Base-by-base conservation (phyloP, 2,797 vertebrate genomes). In the Tragelaphus eurycerus region DNA sequence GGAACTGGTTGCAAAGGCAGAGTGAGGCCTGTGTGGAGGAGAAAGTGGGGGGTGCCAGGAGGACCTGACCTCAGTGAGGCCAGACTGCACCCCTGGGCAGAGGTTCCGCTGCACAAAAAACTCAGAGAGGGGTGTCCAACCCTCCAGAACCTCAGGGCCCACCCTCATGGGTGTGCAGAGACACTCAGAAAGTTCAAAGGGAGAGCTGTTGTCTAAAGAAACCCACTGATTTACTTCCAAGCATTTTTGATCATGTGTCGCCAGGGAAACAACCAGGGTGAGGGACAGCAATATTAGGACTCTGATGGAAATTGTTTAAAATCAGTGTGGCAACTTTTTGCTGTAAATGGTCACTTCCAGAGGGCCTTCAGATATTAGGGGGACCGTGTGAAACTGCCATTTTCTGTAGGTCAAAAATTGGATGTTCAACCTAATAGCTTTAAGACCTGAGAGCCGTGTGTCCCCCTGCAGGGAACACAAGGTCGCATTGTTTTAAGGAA, bases 51-150 rank as follows among this genome's bases (percentile, higher is more conserved):
- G 38, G 3, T 0, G 14, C 31, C 52, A 1, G 1, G n/a, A 46
- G 34, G 38, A 52, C 13, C 48, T 7, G 27, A 19, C 43, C 38
- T 57, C 1, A 0, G 14, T 12, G 38, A 7, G 0, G 74, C 64
- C 7, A 5, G 25, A 0, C 7, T 31, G 50, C 38, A 19, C 13
- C 11, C 38, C 48, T 67, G 25, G 29, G 79, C 34, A 16, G 14
- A 43, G 19, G 4, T 6, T 1, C 50, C 25, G 0, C 57, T 9
- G 34, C 62, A 43, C 16, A 8, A 4, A 8, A 48, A 62, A 34
- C 23, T 89, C 52, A 4, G 38, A 21, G 60, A 27, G 23, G 3
- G 3, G 27, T 19, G 31, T 43, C 50, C 34, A 3, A 6, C 38
- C 21, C 12, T 67, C 34, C 17, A 9, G 9, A 67, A 16, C 13